Percentiles rank a stretch among this genome's conserved stretches.
phyloP scores from a whole-genome alignment of 23 tunicate species.

The Halocynthia aurantium region DNA sequence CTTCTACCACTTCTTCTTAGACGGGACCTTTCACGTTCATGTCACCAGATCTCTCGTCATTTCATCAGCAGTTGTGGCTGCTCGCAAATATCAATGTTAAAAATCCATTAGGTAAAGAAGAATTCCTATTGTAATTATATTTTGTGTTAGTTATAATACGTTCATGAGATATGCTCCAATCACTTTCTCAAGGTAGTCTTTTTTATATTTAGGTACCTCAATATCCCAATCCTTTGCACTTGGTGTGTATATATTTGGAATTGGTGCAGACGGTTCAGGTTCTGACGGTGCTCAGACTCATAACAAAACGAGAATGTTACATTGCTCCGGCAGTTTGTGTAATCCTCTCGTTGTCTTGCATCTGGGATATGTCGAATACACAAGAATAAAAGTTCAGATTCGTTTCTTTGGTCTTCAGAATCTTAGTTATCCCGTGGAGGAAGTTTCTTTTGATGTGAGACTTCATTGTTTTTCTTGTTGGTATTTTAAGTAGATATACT shows the following conservation, averaged over 20 bases:
- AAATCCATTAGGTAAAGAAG: constrained; percentile 50
- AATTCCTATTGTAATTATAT: no score
- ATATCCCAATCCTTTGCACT: constrained; percentile 34
- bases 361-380: constrained; percentile 57
- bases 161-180: no score
- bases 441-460: constrained; percentile 39
- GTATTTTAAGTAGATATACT: no score
- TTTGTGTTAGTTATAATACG: no score
- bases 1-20: constrained; percentile 16
- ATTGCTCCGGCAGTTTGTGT: constrained; percentile 47
- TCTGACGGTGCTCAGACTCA: constrained; percentile 40
- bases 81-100: constrained; percentile 45
- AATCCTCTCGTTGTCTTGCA: constrained; percentile 83
- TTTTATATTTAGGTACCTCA: constrained; percentile 30
- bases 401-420: constrained; percentile 45
- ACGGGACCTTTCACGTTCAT: constrained; percentile 46
- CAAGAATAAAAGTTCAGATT: constrained; percentile 40
- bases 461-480: neutral
- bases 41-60: constrained; percentile 61
- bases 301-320: constrained; percentile 30
- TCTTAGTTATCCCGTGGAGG: constrained; percentile 38
- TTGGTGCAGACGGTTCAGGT: constrained; percentile 71
- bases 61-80: constrained; percentile 85
- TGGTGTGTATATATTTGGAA: constrained; percentile 43
- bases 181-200: neutral